Conservation (phyloP, 2,888 invertebrate genomes). For the Cataglyphis albicans region DNA sequence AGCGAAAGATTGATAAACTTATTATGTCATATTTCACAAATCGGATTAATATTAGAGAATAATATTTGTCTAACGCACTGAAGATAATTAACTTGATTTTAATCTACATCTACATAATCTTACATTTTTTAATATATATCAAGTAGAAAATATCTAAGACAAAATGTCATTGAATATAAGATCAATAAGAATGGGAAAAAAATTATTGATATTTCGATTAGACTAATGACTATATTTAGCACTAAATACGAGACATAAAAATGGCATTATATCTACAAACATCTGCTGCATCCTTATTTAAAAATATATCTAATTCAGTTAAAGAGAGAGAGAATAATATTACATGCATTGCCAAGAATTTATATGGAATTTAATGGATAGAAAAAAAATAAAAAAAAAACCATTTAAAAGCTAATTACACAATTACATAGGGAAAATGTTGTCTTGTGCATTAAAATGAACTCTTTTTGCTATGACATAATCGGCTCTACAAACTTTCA, state of each 20-base stretch:
- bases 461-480: conserved; percentile 4
- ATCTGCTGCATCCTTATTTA: not conserved
- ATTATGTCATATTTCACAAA: not conserved
- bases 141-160: not conserved
- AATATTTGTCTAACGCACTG: not conserved
- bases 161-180: not conserved
- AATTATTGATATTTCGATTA: not conserved
- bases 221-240: not conserved
- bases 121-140: not conserved
- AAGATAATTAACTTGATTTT: conserved; percentile 25
- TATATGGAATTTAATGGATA: not conserved
- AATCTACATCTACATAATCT: no score
- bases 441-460: conserved; percentile 1
- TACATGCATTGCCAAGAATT: not conserved
- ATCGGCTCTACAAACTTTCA: conserved; percentile 23
- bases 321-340: not conserved
- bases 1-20: conserved; percentile 3
- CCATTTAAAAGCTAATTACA: not conserved
- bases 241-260: not conserved
- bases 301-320: not conserved
- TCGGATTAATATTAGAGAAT: conserved; percentile 18
- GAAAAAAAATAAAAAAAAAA: not conserved
- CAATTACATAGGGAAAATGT: not conserved
- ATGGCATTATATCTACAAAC: not conserved
- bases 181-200: not conserved